Evolutionary conservation across 1,140 invertebrate species (phyloP).

Genomic region (Batillaria attramentaria): DNA sequence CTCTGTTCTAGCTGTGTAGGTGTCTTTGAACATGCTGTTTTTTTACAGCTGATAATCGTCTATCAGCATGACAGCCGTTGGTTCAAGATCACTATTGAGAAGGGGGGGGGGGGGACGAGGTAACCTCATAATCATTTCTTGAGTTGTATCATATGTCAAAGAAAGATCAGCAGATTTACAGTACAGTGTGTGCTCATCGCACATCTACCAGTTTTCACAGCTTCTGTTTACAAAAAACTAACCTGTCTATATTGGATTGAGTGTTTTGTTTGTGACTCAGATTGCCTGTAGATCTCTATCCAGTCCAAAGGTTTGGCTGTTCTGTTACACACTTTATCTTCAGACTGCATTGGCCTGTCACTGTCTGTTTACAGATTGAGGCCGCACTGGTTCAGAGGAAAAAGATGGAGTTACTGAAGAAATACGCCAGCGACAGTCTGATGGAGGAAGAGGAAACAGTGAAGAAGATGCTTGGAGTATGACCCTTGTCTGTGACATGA

Average conservation of each 20-base stretch:
- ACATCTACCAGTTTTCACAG: not conserved
- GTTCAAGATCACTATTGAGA: too few species aligned
- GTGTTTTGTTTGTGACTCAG: not conserved
- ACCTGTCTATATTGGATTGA: not conserved
- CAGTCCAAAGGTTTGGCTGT: too few species aligned
- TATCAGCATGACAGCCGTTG: not conserved
- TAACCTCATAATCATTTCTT: too few species aligned
- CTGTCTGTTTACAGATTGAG: conserved; percentile 77
- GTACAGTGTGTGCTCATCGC: not conserved
- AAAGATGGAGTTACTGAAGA: conserved; percentile 88
- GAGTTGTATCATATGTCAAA: too few species aligned
- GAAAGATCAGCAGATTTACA: too few species aligned
- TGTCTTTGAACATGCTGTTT: not conserved
- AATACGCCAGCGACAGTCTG: conserved; percentile 71
- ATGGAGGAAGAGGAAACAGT: conserved; percentile 62
- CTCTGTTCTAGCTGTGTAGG: not conserved
- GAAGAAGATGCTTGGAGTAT: conserved; percentile 66
- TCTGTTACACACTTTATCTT: not conserved
- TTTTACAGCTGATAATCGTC: not conserved
- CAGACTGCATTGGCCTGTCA: not conserved
- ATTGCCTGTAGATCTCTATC: not conserved
- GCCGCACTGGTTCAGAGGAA: conserved; percentile 88
- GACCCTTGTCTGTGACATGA: conserved; percentile 43
- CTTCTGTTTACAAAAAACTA: too few species aligned
- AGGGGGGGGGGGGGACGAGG: too few species aligned